A percentile compares a stretch with the other conserved stretches of the same genome.
Conservation (phyloP, 2,888 invertebrate species). For the Spatulosminthurus flaviceps region DNA sequence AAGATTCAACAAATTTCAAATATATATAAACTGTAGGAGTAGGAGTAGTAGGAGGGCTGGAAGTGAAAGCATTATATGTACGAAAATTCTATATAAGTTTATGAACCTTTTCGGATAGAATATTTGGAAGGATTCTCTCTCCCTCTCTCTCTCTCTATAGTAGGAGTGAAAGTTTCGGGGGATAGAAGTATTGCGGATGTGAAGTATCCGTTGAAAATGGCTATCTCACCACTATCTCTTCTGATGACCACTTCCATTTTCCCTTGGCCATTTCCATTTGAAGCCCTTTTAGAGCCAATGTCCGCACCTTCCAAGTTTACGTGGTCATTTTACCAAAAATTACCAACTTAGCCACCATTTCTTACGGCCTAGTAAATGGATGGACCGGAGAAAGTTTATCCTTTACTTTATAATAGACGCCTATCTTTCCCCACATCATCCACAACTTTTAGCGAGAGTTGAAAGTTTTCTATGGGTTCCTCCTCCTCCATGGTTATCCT, state of each 20-base stretch:
- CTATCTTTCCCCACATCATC: background rate
- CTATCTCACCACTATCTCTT: slow-evolving; percentile 31
- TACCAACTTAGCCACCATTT: background rate
- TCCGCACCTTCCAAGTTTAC: slow-evolving; percentile 22
- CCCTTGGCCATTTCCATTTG: slow-evolving; percentile 10
- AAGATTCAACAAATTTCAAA: slow-evolving; percentile 12
- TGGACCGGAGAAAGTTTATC: background rate
- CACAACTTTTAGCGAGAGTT: no score
- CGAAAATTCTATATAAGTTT: no score
- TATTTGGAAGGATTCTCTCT: no score
- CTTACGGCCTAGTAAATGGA: background rate
- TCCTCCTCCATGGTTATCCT: no score
- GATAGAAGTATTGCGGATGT: no score
- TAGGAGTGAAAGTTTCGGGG: no score
- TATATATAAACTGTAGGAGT: background rate
- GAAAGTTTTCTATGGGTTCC: no score
- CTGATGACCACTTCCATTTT: slow-evolving; percentile 39
- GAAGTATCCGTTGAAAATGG: background rate
- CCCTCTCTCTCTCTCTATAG: no score
- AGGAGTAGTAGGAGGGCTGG: background rate
- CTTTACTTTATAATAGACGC: background rate
- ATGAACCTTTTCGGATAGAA: no score
- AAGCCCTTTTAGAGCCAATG: slow-evolving; percentile 5
- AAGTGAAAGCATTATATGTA: no score
- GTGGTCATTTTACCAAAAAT: slow-evolving; percentile 16